Evolutionary conservation across 2,888 invertebrate species (phyloP).

Genomic region (Stegophylla sp.): DNA sequence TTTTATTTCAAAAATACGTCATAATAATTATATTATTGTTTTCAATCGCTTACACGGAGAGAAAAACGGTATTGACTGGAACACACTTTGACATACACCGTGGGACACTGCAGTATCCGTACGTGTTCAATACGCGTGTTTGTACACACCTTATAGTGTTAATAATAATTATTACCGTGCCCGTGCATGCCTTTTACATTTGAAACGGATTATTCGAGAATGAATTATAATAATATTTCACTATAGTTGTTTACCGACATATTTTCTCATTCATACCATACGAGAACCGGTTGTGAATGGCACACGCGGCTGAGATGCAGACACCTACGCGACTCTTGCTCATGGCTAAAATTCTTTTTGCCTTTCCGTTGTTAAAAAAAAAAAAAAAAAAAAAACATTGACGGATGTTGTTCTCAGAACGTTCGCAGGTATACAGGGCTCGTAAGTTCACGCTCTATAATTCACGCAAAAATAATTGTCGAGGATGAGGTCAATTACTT

Average conservation of each 20-base stretch:
- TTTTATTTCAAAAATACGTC: too few species aligned
- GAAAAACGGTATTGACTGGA: too few species aligned
- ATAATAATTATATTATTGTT: too few species aligned
- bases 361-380: not conserved
- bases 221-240: slow-evolving; percentile 55
- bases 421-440: not conserved
- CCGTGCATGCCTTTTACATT: slow-evolving; percentile 13
- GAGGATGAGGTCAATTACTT: too few species aligned
- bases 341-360: slow-evolving; percentile 13
- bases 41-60: too few species aligned
- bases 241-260: slow-evolving; percentile 52
- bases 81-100: too few species aligned
- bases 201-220: slow-evolving; percentile 36
- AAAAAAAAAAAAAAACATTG: too few species aligned
- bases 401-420: not conserved
- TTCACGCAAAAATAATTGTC: too few species aligned
- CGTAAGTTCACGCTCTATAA: too few species aligned
- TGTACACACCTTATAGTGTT: slow-evolving; percentile 34
- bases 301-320: not conserved
- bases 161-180: not conserved
- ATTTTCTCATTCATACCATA: slow-evolving; percentile 43
- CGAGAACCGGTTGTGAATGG: slow-evolving; percentile 54
- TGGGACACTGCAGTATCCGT: too few species aligned
- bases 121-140: too few species aligned
- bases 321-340: slow-evolving; percentile 43